Conservation (phyloP, 2,797 vertebrate species). For the Takifugu rubripes region DNA sequence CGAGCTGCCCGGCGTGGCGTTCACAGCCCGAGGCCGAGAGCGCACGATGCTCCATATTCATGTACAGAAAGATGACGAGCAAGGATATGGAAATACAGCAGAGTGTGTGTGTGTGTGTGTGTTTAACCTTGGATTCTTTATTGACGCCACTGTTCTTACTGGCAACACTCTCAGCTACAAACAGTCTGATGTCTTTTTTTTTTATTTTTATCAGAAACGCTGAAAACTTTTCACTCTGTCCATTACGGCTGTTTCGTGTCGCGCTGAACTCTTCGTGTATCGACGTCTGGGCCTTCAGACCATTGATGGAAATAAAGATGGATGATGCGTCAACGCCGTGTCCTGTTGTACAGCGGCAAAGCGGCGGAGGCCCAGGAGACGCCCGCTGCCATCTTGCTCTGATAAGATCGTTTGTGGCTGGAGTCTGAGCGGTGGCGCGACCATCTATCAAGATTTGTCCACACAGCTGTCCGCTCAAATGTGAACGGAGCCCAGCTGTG, state of each 20-base stretch:
- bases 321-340: too few species aligned
- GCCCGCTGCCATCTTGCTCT: too few species aligned
- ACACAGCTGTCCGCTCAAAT: neutral
- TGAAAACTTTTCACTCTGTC: too few species aligned
- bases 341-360: too few species aligned
- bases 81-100: constrained; percentile 38
- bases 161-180: neutral
- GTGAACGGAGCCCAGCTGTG: too few species aligned
- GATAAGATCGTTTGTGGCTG: too few species aligned
- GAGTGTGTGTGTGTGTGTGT: constrained; percentile 1
- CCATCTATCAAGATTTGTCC: neutral
- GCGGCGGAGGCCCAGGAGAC: too few species aligned
- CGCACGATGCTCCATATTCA: constrained; percentile 56
- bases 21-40: constrained; percentile 39
- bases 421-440: too few species aligned
- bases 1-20: constrained; percentile 28
- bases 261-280: neutral
- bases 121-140: constrained; percentile 15
- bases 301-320: too few species aligned
- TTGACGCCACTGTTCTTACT: constrained; percentile 6
- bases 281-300: neutral
- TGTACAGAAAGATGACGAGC: constrained; percentile 35
- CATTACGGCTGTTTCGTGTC: too few species aligned
- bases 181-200: neutral
- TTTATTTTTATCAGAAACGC: neutral